phyloP scores from a whole-genome alignment of 2,113 vertebrate species.

The Casuarius casuarius region DNA sequence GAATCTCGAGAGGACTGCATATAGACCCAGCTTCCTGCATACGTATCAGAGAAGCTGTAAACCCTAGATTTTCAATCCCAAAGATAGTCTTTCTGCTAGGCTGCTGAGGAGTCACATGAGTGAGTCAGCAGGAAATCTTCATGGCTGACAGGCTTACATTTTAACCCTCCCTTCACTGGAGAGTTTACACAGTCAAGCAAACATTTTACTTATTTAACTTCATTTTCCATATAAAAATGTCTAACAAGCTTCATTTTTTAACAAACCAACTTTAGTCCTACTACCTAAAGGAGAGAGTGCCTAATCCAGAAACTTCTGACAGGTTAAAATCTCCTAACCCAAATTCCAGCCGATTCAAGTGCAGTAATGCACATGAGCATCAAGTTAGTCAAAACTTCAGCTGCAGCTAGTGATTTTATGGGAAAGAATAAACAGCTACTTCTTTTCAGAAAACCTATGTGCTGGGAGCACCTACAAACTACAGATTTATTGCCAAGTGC shows the following conservation, averaged over 20 bases:
- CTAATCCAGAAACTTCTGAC: background rate
- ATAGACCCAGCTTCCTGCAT: background rate
- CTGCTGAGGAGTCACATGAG: constrained; percentile 20
- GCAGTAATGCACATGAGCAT: background rate
- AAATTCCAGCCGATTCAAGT: background rate
- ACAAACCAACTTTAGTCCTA: background rate
- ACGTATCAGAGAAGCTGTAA: background rate
- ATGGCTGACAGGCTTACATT: background rate
- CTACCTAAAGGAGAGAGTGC: background rate
- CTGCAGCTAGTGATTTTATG: background rate
- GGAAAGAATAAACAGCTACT: background rate
- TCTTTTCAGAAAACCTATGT: background rate
- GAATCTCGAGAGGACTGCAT: background rate
- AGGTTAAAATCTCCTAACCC: background rate
- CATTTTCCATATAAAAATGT: background rate
- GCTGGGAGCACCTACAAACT: background rate
- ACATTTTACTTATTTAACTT: fast-evolving
- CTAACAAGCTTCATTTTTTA: background rate
- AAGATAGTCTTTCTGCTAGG: background rate
- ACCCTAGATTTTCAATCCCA: background rate
- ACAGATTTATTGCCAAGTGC: background rate
- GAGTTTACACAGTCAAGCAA: background rate
- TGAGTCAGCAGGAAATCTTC: constrained; percentile 39
- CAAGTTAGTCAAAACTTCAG: background rate
- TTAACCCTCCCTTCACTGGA: background rate